Evolutionary conservation across 2,113 vertebrate species (phyloP), one percentile per base, ranked within the genome.

Genomic region (Megaceryle maxima): DNA sequence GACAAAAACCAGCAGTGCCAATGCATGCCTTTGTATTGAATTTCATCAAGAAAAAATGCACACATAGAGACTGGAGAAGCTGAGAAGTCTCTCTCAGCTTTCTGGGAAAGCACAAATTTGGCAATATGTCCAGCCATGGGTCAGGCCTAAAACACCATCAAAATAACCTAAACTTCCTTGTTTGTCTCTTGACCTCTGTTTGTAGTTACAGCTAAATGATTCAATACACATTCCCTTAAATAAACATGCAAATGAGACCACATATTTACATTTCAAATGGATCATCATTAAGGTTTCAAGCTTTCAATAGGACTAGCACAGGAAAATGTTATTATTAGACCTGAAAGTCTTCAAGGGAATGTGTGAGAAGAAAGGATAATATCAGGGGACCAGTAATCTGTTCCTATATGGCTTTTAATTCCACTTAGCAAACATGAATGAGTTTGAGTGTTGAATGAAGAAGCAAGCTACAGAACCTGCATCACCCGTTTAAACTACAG

Each of bases 401-500:
- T 66, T 95, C 81, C 69, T 92, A 87, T 87, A 15, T 3, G 46
- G 74, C 63, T 94, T 96, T 94, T 93, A 94, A 96, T 95, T 96
- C 92, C 12, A 16, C 77, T 96, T 77, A n/a, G 57, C 87, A 96
- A 96, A 96, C 70, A 39, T 60, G 77, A 97, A 92, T 92, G 77
- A 53, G 84, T 91, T 79, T 94, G 92, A 94, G 81, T 31, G 94
- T 46, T 94, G 89, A 97, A 93, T 77, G 91, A 93, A 97, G 92
- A 79, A 85, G 82, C 66, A 63, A 90, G 75, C 70, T 84, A 88
- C 60, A 77, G 90, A 96, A 95, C 74, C 60, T 62, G 70, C 78
- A 77, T 46, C 56, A 35, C 48, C 56, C 14, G 2, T 88, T 94
- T 84, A 75, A 94, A 88, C 87, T 95, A 94, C 93, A 92, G 92